Percentiles rank a stretch among this genome's conserved stretches.
These are phyloP conservation scores for Tinamus major DNA, from an alignment of 2,797 vertebrate species.

Conservation along the genomic window DNA sequence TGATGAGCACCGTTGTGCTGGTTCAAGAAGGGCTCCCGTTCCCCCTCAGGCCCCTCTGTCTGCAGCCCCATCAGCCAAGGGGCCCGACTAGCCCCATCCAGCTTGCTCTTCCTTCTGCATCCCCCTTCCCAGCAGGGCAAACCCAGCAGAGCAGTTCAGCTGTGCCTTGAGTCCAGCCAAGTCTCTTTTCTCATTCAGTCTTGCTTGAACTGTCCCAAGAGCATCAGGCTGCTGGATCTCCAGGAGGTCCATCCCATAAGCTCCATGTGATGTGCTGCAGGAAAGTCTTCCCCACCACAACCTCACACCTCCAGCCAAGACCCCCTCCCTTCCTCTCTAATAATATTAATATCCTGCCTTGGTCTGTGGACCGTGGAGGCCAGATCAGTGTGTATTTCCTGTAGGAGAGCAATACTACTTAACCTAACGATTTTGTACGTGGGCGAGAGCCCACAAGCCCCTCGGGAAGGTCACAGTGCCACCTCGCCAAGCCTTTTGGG, in stretches of 20 bases:
- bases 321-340: neutral
- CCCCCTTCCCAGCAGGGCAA: rapidly evolving
- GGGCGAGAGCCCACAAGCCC: neutral
- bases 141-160: neutral
- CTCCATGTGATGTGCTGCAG: neutral
- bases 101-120: neutral
- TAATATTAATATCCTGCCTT: neutral
- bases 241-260: neutral
- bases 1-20: rapidly evolving
- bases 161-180: neutral
- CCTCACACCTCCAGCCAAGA: neutral
- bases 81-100: neutral
- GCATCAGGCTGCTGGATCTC: neutral
- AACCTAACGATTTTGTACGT: neutral
- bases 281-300: neutral
- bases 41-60: neutral
- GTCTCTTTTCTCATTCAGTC: neutral
- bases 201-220: neutral
- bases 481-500: neutral
- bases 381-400: neutral
- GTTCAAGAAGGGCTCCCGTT: neutral
- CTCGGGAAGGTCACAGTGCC: neutral
- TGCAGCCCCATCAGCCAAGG: rapidly evolving
- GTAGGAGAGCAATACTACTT: neutral
- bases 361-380: constrained; percentile 1